Percentiles rank a stretch among this genome's conserved stretches.
Evolutionary conservation across 2,113 vertebrate genomes (phyloP).

Genomic region (Asarcornis scutulata): DNA sequence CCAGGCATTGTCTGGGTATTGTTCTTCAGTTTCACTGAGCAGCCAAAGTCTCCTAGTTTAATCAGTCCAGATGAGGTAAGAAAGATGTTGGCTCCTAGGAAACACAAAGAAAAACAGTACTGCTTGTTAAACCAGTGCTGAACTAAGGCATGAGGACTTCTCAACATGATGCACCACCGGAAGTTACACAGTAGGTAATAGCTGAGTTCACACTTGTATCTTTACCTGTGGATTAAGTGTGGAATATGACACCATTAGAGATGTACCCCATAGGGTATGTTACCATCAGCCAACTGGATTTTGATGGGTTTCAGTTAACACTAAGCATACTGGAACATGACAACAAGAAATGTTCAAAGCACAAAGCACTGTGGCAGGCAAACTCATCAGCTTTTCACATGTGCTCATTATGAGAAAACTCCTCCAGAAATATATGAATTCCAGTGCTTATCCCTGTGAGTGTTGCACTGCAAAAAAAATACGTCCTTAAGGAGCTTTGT

Average conservation of each 20-base stretch:
- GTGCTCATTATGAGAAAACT: background rate
- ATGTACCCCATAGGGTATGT: background rate
- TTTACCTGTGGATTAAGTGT: background rate
- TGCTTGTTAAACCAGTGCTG: background rate
- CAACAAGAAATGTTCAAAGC: background rate
- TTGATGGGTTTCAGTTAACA: background rate
- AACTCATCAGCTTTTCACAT: background rate
- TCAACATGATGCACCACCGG: background rate
- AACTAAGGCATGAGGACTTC: background rate
- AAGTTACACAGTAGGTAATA: background rate
- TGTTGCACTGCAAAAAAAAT: rapidly evolving
- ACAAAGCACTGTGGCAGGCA: background rate
- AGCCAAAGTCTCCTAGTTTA: conserved; percentile 97
- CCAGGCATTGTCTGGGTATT: conserved; percentile 99
- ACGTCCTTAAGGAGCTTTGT: background rate
- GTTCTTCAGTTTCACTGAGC: conserved; percentile 97
- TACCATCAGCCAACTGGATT: background rate
- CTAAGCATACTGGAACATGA: background rate
- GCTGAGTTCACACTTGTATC: background rate
- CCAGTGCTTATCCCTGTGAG: background rate
- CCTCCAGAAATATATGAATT: background rate
- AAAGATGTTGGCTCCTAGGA: conserved; percentile 96
- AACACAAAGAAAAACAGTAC: background rate
- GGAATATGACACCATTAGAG: background rate
- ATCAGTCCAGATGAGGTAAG: conserved; percentile 96